Conservation (phyloP, 64 coral and sea anemone species). For the Montipora foliosa region DNA sequence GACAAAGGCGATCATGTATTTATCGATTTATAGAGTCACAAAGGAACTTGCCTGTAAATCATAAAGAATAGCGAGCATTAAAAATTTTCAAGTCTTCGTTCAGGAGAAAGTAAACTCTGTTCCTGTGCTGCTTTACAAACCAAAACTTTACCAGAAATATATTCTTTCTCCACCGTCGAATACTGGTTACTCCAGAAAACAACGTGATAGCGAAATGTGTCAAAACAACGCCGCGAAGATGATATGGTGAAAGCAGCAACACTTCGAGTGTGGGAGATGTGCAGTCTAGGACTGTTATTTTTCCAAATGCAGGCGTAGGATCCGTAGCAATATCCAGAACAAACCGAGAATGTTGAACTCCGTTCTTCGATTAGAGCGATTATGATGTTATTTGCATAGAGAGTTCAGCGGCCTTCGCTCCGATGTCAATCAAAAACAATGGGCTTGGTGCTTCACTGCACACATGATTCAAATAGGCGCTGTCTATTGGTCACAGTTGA, state of each 20-base stretch:
- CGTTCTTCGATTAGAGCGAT: background rate
- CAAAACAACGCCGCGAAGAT: too few species aligned
- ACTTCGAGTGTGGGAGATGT: background rate
- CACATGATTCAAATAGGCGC: constrained; percentile 12
- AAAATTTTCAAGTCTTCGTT: too few species aligned
- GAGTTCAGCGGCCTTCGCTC: constrained; percentile 29
- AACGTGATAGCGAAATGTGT: too few species aligned
- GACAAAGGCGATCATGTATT: too few species aligned
- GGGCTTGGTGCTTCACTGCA: background rate
- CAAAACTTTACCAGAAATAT: background rate
- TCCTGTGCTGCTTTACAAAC: too few species aligned
- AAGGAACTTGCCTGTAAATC: too few species aligned
- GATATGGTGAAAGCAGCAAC: background rate
- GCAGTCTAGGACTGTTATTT: background rate
- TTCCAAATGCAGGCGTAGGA: too few species aligned
- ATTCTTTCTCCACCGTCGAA: background rate
- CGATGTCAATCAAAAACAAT: constrained; percentile 48
- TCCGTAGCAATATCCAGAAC: background rate
- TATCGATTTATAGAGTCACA: too few species aligned
- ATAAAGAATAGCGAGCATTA: too few species aligned
- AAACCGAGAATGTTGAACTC: background rate
- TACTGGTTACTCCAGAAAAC: too few species aligned
- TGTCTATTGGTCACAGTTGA: constrained; percentile 14
- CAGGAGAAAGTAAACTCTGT: too few species aligned
- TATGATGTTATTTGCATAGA: background rate